Percentiles rank a stretch among this genome's conserved stretches.
phyloP scores from a whole-genome alignment of 2,888 invertebrate genomes.

The Meteorus colon region DNA sequence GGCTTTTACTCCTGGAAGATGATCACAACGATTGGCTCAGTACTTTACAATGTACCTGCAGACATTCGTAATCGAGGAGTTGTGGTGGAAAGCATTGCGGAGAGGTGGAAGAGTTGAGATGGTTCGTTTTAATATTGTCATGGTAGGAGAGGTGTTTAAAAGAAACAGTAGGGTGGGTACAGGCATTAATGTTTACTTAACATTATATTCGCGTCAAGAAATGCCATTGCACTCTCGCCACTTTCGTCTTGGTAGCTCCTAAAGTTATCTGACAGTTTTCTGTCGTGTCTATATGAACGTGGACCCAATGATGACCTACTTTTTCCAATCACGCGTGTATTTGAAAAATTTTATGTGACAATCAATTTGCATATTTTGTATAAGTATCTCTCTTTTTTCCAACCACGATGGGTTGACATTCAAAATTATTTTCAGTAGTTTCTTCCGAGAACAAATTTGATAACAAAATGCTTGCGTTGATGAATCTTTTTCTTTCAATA shows the following conservation, averaged over 20 bases:
- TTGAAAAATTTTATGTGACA: slow-evolving; percentile 15
- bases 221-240: slow-evolving; percentile 44
- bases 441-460: no score
- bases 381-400: background rate
- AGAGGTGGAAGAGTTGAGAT: slow-evolving; percentile 15
- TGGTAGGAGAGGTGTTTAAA: slow-evolving; percentile 13
- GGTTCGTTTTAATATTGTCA: background rate
- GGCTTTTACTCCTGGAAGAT: slow-evolving; percentile 66
- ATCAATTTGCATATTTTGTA: slow-evolving; percentile 16
- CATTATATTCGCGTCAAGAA: slow-evolving; percentile 23
- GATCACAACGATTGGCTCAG: slow-evolving; percentile 52
- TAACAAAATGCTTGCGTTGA: no score
- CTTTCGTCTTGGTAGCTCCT: slow-evolving; percentile 37
- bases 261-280: slow-evolving; percentile 39
- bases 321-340: slow-evolving; percentile 26
- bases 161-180: slow-evolving; percentile 30
- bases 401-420: no score
- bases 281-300: slow-evolving; percentile 21
- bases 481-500: background rate
- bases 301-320: slow-evolving; percentile 37
- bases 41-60: slow-evolving; percentile 15
- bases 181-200: slow-evolving; percentile 14
- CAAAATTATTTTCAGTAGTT: no score
- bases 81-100: slow-evolving; percentile 25
- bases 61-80: slow-evolving; percentile 9